A percentile compares a stretch with the other conserved stretches of the same genome.
Evolutionary conservation across 30 jellyfish, hydroid and myxozoan species (phyloP).

Genomic region (Aurelia aurita): DNA sequence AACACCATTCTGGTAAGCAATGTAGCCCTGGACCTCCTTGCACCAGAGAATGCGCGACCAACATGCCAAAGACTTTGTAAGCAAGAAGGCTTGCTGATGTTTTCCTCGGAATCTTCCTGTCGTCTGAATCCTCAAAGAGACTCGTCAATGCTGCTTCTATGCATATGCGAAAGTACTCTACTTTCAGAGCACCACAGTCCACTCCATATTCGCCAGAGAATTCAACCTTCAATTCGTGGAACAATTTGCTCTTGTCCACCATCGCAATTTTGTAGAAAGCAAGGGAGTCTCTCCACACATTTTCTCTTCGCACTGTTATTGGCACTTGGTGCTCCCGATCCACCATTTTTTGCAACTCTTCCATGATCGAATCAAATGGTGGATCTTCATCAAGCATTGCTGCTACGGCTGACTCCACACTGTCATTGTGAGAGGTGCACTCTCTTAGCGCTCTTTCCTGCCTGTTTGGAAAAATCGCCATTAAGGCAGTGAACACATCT

Average conservation of each 20-base stretch:
- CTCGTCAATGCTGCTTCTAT: not conserved
- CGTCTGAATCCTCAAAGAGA: slow-evolving; percentile 15
- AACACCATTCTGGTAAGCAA: slow-evolving; percentile 16
- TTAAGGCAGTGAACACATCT: too few species aligned
- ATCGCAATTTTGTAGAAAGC: slow-evolving; percentile 10
- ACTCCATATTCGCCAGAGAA: slow-evolving; percentile 30
- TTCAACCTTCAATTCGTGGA: slow-evolving; percentile 20
- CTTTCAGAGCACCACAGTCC: slow-evolving; percentile 25
- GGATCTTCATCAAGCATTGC: too few species aligned
- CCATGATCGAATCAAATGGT: too few species aligned
- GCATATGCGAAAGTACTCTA: slow-evolving; percentile 11
- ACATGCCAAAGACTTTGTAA: slow-evolving; percentile 19
- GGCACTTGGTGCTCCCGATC: not conserved
- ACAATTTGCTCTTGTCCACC: not conserved
- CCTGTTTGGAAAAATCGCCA: too few species aligned
- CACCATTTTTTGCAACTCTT: not conserved
- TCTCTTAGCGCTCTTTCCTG: not conserved
- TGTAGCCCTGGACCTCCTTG: slow-evolving; percentile 37
- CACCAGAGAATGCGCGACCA: slow-evolving; percentile 2
- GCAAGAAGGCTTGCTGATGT: slow-evolving; percentile 19
- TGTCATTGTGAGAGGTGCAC: too few species aligned
- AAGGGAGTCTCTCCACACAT: slow-evolving; percentile 26
- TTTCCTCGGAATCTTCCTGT: slow-evolving; percentile 13
- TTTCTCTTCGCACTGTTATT: slow-evolving; percentile 8
- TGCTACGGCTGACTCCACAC: too few species aligned